Evolutionary conservation across 2,888 invertebrate species (phyloP).

Genomic region (Galeopsomyia nigrocyanea): DNA sequence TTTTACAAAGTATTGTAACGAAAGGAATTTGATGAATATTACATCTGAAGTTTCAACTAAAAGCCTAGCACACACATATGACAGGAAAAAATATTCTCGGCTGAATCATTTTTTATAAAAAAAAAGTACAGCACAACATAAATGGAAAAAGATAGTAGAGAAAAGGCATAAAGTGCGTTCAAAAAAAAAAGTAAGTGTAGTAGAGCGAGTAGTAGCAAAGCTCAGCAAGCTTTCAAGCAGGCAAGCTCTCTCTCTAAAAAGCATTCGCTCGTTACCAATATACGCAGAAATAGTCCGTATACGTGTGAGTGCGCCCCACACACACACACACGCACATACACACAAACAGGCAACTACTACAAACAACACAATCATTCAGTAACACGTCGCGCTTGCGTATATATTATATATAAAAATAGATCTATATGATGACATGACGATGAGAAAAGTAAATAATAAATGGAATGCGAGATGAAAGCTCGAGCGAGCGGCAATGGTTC

Average conservation of each 20-base stretch:
- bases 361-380: neutral
- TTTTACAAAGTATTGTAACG: too few relatives aligned
- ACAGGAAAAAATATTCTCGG: too few relatives aligned
- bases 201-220: slow-evolving; percentile 2
- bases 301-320: neutral
- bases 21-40: too few relatives aligned
- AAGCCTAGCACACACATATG: too few relatives aligned
- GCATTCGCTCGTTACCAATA: slow-evolving; percentile 40
- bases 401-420: neutral
- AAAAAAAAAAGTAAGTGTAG: neutral
- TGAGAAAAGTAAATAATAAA: slow-evolving; percentile 18
- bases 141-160: too few relatives aligned
- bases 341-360: too few relatives aligned
- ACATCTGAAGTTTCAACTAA: too few relatives aligned
- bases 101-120: too few relatives aligned
- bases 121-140: too few relatives aligned
- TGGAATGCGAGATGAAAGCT: slow-evolving; percentile 28
- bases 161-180: neutral
- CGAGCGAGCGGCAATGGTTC: slow-evolving; percentile 46
- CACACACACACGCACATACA: neutral
- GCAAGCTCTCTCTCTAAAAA: slow-evolving; percentile 16
- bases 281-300: neutral
- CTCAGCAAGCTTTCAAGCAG: slow-evolving; percentile 10
- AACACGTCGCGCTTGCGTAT: neutral
- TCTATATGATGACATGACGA: neutral